Percentiles rank a stretch among this genome's conserved stretches.
Evolutionary conservation across 2,888 invertebrate species (phyloP).

Genomic region (Bruchidius siliquastri): DNA sequence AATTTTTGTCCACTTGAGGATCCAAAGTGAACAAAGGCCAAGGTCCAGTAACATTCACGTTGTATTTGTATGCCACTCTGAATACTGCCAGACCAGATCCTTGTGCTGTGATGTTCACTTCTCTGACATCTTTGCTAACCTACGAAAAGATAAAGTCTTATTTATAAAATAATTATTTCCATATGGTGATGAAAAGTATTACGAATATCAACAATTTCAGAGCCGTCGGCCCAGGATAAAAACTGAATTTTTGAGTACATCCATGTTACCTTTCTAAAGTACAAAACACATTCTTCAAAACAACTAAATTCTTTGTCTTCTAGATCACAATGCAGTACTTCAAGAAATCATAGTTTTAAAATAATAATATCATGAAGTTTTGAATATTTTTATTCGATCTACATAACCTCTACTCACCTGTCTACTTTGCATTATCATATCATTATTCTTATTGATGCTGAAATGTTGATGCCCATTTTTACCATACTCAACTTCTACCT

Average conservation of each 20-base stretch:
- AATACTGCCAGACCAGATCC: slow-evolving; percentile 77
- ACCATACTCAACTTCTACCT: slow-evolving; percentile 40
- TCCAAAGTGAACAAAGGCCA: slow-evolving; percentile 84
- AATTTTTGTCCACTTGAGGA: slow-evolving; percentile 78
- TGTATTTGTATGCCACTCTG: slow-evolving; percentile 75
- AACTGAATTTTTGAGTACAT: too few species aligned
- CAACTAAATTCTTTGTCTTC: too few species aligned
- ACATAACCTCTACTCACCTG: slow-evolving; percentile 53
- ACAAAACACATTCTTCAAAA: too few species aligned
- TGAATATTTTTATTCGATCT: not conserved
- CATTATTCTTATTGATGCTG: slow-evolving; percentile 70
- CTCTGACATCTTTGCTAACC: slow-evolving; percentile 51
- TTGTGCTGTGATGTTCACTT: slow-evolving; percentile 68
- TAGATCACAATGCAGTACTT: too few species aligned
- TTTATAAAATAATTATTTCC: too few species aligned
- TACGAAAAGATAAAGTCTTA: slow-evolving; percentile 16
- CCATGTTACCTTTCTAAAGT: too few species aligned
- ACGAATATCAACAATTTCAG: too few species aligned
- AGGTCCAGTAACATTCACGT: slow-evolving; percentile 80
- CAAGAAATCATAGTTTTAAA: too few species aligned
- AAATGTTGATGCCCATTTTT: slow-evolving; percentile 53
- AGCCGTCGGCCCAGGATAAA: too few species aligned
- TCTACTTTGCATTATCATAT: slow-evolving; percentile 77
- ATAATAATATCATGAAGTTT: too few species aligned
- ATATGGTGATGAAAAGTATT: too few species aligned